Evolutionary conservation across 2,888 invertebrate genomes (phyloP).

Genomic region (Tenthredo notha): DNA sequence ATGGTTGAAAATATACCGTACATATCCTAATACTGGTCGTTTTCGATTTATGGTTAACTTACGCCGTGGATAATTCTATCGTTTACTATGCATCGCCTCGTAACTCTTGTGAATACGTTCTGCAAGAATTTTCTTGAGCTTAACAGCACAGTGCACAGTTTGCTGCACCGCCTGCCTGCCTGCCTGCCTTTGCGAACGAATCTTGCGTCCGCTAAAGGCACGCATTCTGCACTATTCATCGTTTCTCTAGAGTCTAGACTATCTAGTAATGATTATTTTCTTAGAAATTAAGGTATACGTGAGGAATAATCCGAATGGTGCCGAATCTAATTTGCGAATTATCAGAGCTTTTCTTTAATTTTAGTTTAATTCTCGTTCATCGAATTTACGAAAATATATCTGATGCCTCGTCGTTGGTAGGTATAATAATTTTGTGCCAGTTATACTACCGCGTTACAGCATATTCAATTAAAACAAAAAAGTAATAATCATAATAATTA

Average conservation of each 20-base stretch:
- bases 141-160: not conserved
- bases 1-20: conserved; percentile 50
- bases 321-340: not conserved
- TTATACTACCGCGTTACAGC: too few relatives aligned
- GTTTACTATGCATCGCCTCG: conserved; percentile 49
- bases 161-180: not conserved
- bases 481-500: too few relatives aligned
- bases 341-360: not conserved
- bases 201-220: not conserved
- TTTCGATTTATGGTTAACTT: conserved; percentile 59
- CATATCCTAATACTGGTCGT: conserved; percentile 53
- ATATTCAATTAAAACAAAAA: too few relatives aligned
- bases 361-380: not conserved
- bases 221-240: conserved; percentile 22
- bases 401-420: not conserved
- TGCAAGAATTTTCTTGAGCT: conserved; percentile 20
- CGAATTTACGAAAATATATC: not conserved
- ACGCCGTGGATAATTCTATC: conserved; percentile 55
- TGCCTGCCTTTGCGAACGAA: conserved; percentile 18
- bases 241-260: not conserved
- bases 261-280: not conserved
- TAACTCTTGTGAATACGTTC: conserved; percentile 33
- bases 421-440: not conserved
- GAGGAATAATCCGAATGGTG: not conserved
- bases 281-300: not conserved